Evolutionary conservation across 2,797 vertebrate species (phyloP).

Genomic region (Takifugu rubripes): DNA sequence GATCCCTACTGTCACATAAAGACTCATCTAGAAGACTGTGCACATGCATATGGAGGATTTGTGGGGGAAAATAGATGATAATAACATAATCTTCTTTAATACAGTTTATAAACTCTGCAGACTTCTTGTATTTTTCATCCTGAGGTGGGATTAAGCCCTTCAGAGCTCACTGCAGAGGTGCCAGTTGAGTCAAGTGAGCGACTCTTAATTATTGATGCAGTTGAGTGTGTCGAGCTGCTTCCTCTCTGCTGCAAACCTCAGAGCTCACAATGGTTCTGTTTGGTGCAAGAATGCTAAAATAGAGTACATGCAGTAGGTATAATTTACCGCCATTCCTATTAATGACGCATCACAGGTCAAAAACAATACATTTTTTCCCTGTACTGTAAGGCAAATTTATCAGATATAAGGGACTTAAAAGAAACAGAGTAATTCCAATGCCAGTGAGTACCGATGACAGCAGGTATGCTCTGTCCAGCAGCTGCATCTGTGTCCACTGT

Average conservation of each 20-base stretch:
- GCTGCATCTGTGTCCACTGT: constrained; percentile 87
- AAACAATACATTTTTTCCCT: neutral
- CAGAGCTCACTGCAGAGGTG: constrained; percentile 10
- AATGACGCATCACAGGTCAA: constrained; percentile 20
- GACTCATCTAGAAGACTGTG: no score
- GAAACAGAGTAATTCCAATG: neutral
- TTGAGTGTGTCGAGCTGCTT: constrained; percentile 7
- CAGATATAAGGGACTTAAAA: neutral
- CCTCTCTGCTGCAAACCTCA: constrained; percentile 20
- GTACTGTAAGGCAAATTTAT: neutral
- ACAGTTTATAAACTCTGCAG: neutral
- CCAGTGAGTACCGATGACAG: constrained; percentile 80
- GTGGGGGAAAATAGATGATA: neutral
- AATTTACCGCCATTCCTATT: constrained; percentile 40
- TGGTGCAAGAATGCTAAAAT: constrained; percentile 27
- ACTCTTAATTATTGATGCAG: constrained; percentile 33
- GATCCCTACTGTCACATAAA: no score
- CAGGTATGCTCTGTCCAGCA: constrained; percentile 86
- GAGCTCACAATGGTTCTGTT: constrained; percentile 8
- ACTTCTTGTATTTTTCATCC: neutral
- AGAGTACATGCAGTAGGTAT: constrained; percentile 32
- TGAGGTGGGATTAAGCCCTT: neutral
- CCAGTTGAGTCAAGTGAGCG: constrained; percentile 10
- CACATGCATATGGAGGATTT: no score
- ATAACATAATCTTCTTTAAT: neutral